Base-by-base conservation (phyloP, 2,797 vertebrate genomes). In the Alectoris magna region DNA sequence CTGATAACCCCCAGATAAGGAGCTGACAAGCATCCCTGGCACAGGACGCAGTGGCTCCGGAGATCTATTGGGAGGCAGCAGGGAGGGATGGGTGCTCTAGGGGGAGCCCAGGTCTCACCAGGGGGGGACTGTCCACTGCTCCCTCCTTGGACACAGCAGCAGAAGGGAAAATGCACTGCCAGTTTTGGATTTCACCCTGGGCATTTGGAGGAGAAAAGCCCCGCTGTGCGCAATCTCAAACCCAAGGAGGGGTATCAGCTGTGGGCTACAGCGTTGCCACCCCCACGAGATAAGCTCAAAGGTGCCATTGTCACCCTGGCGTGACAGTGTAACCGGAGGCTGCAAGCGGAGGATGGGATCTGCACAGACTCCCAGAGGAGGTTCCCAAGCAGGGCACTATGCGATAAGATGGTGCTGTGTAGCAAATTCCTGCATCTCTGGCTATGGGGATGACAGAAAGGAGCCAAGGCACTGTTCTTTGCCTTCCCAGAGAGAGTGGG, bases 1-100 rank as follows among this genome's bases (percentile, higher is more conserved):
- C 43, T 4, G 80, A 90, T 95, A 93, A 87, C 53, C 77, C 77
- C 48, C 27, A 24, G 81, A 84, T 87, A 82, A 94, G 13, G 59
- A 21, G 8, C 41, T 36, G 58, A 12, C 34, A 23, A 14, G 58
- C 58, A 58, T 8, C 56, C 56, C n/a, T 55, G 53, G 53, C 53
- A 55, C 56, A 31, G 29, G 29, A 29, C 29, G 6, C 53, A 34
- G 56, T 34, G 56, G 19, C 19, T 58, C 19, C 8, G 11, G 31
- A 22, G 56, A 21, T 12, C 56, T 58, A 34, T 34, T 31, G 55
- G 55, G 55, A n/a, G 55, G 31, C 31, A 56, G 29, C 31, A n/a
- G 55, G 55, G 55, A 56, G 31, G 55, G 18, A n/a, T 56, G 55
- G 55, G 55, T 56, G 55, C 55, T 56, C 18, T 21, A 34, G 31